phyloP scores from a whole-genome alignment of 2,888 invertebrate genomes.

The Lymantria monacha region DNA sequence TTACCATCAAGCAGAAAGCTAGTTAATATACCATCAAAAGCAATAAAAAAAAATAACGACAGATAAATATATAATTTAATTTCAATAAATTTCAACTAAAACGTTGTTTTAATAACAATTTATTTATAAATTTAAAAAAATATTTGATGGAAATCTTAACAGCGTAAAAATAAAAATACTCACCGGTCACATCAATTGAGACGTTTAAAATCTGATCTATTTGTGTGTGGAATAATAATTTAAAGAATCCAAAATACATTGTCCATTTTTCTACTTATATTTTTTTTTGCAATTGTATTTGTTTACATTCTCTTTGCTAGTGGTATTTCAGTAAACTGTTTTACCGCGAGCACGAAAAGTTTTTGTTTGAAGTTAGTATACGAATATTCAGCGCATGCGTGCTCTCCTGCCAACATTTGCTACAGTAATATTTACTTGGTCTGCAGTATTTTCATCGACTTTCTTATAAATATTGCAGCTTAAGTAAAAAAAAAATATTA shows the following conservation, averaged over 20 bases:
- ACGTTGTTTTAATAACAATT: no score
- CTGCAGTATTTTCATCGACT: constrained; percentile 71
- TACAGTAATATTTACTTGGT: constrained; percentile 31
- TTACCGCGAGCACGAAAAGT: constrained; percentile 38
- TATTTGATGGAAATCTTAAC: no score
- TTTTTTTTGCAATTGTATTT: constrained; percentile 17
- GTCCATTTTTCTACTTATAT: no score
- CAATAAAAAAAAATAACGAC: no score
- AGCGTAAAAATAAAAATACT: not conserved
- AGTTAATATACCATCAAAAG: no score
- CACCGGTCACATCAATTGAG: not conserved
- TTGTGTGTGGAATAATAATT: not conserved
- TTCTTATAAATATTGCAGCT: constrained; percentile 37
- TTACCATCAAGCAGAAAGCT: no score
- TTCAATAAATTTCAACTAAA: no score
- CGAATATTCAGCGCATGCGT: constrained; percentile 55
- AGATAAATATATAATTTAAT: no score
- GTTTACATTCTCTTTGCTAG: constrained; percentile 33
- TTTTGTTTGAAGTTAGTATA: constrained; percentile 27
- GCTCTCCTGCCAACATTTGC: constrained; percentile 44
- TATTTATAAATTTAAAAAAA: no score
- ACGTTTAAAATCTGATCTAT: not conserved
- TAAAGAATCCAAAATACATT: no score
- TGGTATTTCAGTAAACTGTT: constrained; percentile 28
- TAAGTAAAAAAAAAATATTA: not conserved